Evolutionary conservation across 1,140 invertebrate species (phyloP), one percentile per base, ranked within the genome.

Genomic region (Solen grandis): DNA sequence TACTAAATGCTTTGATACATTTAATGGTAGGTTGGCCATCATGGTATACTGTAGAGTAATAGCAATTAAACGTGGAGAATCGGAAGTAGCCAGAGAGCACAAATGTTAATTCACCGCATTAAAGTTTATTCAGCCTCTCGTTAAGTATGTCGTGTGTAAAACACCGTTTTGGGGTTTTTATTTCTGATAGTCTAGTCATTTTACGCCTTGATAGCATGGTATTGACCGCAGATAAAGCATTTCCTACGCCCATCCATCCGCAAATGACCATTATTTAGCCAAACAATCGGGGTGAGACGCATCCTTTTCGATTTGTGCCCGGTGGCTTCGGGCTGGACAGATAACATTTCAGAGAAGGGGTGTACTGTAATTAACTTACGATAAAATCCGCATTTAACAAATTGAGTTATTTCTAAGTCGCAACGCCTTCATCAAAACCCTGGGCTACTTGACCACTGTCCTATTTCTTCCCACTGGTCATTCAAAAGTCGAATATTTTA

Each of bases 341-440:
- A 31, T 62, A 35, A 27, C 22, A 31, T 46, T 66, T 76, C 52
- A 63, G 29, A 50, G 14, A 46, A 50, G n/a, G 62, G 60, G 36
- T 50, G 74, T 76, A 63, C 33, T 57, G 46, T 76, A 76, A 76
- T 76, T 76, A 76, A 65, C 62, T 76, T 52, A 50, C 41, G 60
- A 76, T 76, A 76, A 76, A 76, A 65, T 76, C 57, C 74, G 16
- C 72, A 75, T 75, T 75, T 75, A 60, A 75, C 74, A 76, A 76
- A 76, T 76, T 76, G 74, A 76, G 74, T 76, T 76, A 76, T 76
- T 76, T 57, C 57, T 46, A 41, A 8, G 38, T 46, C 38, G 60
- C 74, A 66, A 57, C 60, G 22, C 57, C 74, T 66, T 76, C 54
- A 76, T 76, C 57, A n/a, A 66, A 66, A 66, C 41, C 38, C 46